phyloP scores from a whole-genome alignment of 1,140 invertebrate genomes.

The Hycleus phaleratus region DNA sequence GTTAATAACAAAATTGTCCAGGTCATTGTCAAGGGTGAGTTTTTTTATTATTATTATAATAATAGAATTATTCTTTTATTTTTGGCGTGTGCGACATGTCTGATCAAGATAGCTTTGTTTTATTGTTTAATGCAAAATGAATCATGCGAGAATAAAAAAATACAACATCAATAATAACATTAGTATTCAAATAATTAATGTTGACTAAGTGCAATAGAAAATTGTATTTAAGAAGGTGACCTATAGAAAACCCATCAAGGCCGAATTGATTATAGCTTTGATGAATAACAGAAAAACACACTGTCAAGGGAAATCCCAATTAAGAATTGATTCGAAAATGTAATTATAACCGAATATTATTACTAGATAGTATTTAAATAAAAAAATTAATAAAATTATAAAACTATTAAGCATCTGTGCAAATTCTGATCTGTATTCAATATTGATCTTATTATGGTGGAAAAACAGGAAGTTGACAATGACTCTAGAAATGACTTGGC shows the following conservation, averaged over 20 bases:
- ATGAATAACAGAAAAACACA: neutral
- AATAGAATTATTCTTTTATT: neutral
- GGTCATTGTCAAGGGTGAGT: too few relatives aligned
- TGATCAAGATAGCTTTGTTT: slow-evolving; percentile 8
- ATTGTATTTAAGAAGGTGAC: slow-evolving; percentile 5
- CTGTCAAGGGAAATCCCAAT: slow-evolving; percentile 6
- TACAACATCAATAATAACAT: slow-evolving; percentile 1
- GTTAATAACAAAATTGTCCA: too few relatives aligned
- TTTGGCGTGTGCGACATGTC: slow-evolving; percentile 10
- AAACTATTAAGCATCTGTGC: slow-evolving; percentile 8
- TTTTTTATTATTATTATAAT: too few relatives aligned
- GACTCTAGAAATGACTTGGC: neutral
- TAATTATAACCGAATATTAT: neutral
- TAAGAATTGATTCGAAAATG: neutral
- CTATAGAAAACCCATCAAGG: slow-evolving; percentile 10
- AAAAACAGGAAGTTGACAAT: neutral
- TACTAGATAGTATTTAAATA: neutral
- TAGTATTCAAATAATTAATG: slow-evolving; percentile 13
- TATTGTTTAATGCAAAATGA: slow-evolving; percentile 6
- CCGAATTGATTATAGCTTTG: neutral
- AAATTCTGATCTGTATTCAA: neutral
- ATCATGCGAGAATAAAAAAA: neutral
- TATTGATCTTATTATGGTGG: too few relatives aligned
- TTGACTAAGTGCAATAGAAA: slow-evolving; percentile 6
- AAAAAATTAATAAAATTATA: slow-evolving; percentile 5